Base-by-base conservation (phyloP, 1,140 invertebrate genomes). In the Drosophila paulistorum region DNA sequence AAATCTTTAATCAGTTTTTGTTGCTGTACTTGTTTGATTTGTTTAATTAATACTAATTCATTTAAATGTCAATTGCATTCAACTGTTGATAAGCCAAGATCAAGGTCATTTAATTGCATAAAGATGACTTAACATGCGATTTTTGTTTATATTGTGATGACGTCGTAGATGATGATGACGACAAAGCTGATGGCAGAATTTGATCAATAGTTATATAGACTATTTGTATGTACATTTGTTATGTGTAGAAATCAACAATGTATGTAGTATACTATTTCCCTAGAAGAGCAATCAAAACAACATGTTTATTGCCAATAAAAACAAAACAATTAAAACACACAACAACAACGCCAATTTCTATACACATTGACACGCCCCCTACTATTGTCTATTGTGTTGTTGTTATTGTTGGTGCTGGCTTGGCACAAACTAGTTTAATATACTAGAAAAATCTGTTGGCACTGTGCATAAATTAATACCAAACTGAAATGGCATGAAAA, bases 261-360 rank as follows among this genome's bases (percentile, higher is more conserved):
- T 37, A 48, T 48, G 13, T 37, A 20, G 33, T 59, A 10, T n/a
- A 10, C 6, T 20, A 59, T 58, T 73, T n/a, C 26, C 23, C 37
- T 11, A 33, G 20, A 80, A 57, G 30, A 48, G 39, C 69, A 79
- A 79, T 81, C 73, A 84, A 77, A 71, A 65, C 57, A 63, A 65
- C 57, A 64, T 71, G 74, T 81, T 85, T 71, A 80, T 83, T 70
- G 37, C 14, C 41, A 63, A 58, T 62, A 71, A 86, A 86, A 86
- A 86, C 83, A 86, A 87, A 86, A 74, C 84, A 86, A 86, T 86
- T 86, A 83, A 68, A 77, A 72, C 74, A 77, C 71, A 73, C 79
- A 59, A 48, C 67, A 59, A 45, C 67, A 67, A 35, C 79, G 69
- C 63, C 67, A 57, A n/a, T 35, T 76, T 60, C 23, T 59, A 39